Base-by-base conservation (phyloP, 2,888 invertebrate species). In the Apamea monoglypha region DNA sequence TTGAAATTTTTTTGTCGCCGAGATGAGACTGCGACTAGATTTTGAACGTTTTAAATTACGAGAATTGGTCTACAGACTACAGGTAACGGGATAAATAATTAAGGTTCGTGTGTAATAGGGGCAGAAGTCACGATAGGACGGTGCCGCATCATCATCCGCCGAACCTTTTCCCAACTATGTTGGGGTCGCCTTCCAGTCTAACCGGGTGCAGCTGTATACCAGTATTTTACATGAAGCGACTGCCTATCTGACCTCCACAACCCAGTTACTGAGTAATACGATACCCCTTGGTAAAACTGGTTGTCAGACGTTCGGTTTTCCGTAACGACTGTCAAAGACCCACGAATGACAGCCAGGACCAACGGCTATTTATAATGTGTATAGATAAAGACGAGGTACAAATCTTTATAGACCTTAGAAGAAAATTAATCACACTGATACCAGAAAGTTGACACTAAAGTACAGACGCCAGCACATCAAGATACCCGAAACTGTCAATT, bases 361-460 rank as follows among this genome's bases (percentile, higher is more conserved):
- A 50, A 50, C 21, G 25, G 53, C 14, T n/a, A 59, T 59, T 59
- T 29, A 16, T 59, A n/a, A 59, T 59, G 12, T 12, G 59, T n/a
- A 59, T 1, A n/a, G 59, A n/a, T 4, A 56, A 25, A 56, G 29
- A 29, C 16, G 14, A 36, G 25, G 14, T 66, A 36, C 14, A 14
- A 36, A 14, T 36, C 1, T 66, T 66, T 66, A 40, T 8, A 4
- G 2, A 18, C 8, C n/a, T n/a, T 29, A 18, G 12, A 25, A 16
- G 5, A n/a, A 40, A 56, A 40, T n/a, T 7, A 1, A 3, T 40
- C 4, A 12, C 40, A 0, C 6, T 2, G 3, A 10, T 8, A 4
- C 12, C 16, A 64, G 6, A 50, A 64, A 16, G 14, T 36, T 18
- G 36, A 50, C 16, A 14, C 14, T 29, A 16, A 36, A n/a, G 21